A percentile compares a stretch with the other conserved stretches of the same genome.
Conservation (phyloP, 2,113 vertebrate species). For the Blennius ocellaris region DNA sequence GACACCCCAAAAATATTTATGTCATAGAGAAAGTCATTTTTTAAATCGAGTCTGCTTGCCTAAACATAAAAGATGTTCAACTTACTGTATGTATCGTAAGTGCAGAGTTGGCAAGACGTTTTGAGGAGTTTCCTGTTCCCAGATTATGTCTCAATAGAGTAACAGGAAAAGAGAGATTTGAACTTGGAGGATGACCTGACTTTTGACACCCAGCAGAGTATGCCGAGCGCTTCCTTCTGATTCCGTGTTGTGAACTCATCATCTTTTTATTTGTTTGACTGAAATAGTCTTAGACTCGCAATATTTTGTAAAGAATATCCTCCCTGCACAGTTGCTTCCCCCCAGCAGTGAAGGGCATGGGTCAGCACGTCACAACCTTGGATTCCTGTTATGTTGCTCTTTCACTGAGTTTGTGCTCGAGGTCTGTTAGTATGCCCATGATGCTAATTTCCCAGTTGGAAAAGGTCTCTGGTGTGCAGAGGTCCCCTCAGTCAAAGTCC, state of each 20-base stretch:
- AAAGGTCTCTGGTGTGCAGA: conserved; percentile 38
- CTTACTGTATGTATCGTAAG: conserved; percentile 21
- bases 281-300: conserved; percentile 9
- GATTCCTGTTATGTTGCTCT: conserved; percentile 32
- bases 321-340: conserved; percentile 12
- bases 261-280: conserved; percentile 36
- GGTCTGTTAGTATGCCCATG: conserved; percentile 31
- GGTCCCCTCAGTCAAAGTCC: conserved; percentile 36
- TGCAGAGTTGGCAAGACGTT: conserved; percentile 41
- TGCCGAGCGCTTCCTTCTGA: conserved; percentile 19
- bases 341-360: conserved; percentile 8
- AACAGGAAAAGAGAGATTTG: conserved; percentile 60
- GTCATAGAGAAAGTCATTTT: background rate
- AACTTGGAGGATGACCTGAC: conserved; percentile 57
- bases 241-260: conserved; percentile 13
- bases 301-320: conserved; percentile 34
- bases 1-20: background rate
- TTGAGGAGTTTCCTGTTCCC: conserved; percentile 67
- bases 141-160: conserved; percentile 42
- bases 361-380: conserved; percentile 31
- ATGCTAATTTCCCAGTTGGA: conserved; percentile 51
- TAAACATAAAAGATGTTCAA: conserved; percentile 27
- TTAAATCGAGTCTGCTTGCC: conserved; percentile 10
- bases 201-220: conserved; percentile 37
- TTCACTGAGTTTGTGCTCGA: conserved; percentile 36